Evolutionary conservation across 2,797 vertebrate species (phyloP).

Genomic region (Adrianichthys oophorus): DNA sequence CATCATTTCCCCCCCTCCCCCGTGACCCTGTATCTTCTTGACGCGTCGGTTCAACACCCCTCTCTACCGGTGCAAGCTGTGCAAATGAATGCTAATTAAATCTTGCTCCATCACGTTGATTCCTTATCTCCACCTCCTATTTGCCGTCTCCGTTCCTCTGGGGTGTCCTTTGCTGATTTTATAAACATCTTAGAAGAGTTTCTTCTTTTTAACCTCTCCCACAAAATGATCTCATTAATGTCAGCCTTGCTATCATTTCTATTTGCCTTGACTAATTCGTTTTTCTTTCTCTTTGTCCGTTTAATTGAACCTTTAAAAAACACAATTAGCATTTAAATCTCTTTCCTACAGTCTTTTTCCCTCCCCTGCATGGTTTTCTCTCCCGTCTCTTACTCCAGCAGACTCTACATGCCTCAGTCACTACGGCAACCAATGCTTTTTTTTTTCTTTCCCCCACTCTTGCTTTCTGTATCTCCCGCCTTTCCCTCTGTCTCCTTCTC

Average conservation of each 20-base stretch:
- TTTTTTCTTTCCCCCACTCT: conserved; percentile 53
- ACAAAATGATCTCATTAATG: conserved; percentile 62
- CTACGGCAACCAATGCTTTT: conserved; percentile 85
- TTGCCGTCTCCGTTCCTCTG: conserved; percentile 34
- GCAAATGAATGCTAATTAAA: conserved; percentile 73
- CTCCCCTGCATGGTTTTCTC: conserved; percentile 55
- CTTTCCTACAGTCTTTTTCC: conserved; percentile 66
- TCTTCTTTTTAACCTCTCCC: conserved; percentile 22
- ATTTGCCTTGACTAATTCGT: conserved; percentile 68
- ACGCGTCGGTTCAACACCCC: conserved; percentile 48
- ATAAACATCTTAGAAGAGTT: conserved; percentile 63
- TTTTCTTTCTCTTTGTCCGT: conserved; percentile 62
- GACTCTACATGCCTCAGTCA: conserved; percentile 82
- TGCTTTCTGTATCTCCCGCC: conserved; percentile 69
- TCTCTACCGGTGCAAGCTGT: conserved; percentile 39
- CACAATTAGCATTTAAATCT: conserved; percentile 84
- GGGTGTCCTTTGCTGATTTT: conserved; percentile 53
- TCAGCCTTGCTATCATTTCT: conserved; percentile 56
- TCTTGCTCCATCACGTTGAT: conserved; percentile 39
- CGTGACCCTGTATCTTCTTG: conserved; percentile 39
- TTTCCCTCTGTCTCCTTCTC: conserved; percentile 70
- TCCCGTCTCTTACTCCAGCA: conserved; percentile 52
- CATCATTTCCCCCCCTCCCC: conserved; percentile 9
- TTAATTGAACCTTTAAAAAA: conserved; percentile 74
- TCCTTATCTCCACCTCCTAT: conserved; percentile 23